Evolutionary conservation across 2,888 invertebrate species (phyloP), one percentile per base, ranked within the genome.

Genomic region (Griposia aprilina): DNA sequence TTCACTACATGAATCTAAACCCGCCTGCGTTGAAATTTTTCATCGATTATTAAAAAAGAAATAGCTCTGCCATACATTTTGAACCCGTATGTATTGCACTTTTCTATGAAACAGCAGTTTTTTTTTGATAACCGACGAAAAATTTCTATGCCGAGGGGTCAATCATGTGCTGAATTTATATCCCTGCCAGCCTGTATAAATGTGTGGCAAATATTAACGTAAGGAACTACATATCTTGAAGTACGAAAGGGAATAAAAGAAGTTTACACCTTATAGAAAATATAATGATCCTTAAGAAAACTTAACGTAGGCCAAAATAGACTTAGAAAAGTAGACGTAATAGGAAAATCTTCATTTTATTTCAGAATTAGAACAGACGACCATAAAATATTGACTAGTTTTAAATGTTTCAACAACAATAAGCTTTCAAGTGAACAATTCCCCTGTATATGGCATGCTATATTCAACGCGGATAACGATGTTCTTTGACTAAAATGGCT

Each of bases 351-450:
- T 48, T 48, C 1, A 36, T 48, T 65, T 48, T 26, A 23, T 15
- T 59, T 60, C 10, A 68, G 11, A 65, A 81, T 62, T 50, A 17
- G 17, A 23, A 41, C 2, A 36, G 10, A 63, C 50, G 5, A 59
- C 41, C 23, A 68, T 50, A 41, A 63, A 72, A 75, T 80, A 80
- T 57, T 65, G 48, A 50, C n/a, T 52, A 72, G 41, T 62, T 67
- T 70, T 23, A 23, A 71, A 68, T 73, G 48, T 65, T 66, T 72
- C 55, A 74, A 72, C 78, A 76, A 78, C 80, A 78, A 87, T 82
- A 76, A 81, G 65, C 59, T 75, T 83, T 80, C 36, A 79, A 88
- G 52, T 82, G 74, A 85, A 80, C 81, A 83, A 81, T 82, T 81
- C 70, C 62, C 20, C 74, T 78, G 69, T 73, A 57, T 83, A 83